Conservation (phyloP, 2,888 invertebrate species). For the Xylota segnis region DNA sequence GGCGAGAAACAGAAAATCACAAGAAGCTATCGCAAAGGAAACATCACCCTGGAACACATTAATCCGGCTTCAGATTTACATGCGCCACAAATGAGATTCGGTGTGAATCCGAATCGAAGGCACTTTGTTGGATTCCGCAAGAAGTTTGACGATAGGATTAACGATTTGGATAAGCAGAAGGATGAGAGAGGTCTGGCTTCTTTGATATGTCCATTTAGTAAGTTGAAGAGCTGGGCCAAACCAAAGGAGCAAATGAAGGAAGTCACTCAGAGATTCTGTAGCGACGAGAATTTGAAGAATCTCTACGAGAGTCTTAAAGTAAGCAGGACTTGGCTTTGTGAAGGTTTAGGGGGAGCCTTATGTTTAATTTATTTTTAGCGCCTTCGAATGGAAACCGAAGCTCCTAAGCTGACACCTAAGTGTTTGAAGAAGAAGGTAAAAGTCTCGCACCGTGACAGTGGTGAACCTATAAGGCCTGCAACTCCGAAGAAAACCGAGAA, state of each 20-base stretch:
- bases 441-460: neutral
- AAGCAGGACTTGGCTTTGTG: neutral
- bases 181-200: slow-evolving; percentile 78
- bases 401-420: slow-evolving; percentile 79
- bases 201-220: slow-evolving; percentile 81
- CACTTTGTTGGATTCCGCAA: slow-evolving; percentile 84
- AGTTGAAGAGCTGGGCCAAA: slow-evolving; percentile 80
- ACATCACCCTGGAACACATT: slow-evolving; percentile 85
- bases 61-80: slow-evolving; percentile 88
- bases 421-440: slow-evolving; percentile 78
- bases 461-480: neutral
- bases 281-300: slow-evolving; percentile 81
- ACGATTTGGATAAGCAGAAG: slow-evolving; percentile 80
- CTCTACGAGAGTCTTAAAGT: slow-evolving; percentile 82
- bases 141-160: slow-evolving; percentile 82
- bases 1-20: slow-evolving; percentile 82
- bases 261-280: slow-evolving; percentile 82
- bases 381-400: slow-evolving; percentile 78
- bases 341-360: neutral
- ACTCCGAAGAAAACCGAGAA: neutral
- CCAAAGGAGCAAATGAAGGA: slow-evolving; percentile 81
- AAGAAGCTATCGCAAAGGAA: slow-evolving; percentile 84
- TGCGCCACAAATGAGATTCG: slow-evolving; percentile 88
- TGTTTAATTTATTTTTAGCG: slow-evolving; percentile 72
- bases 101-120: slow-evolving; percentile 87